phyloP scores from a whole-genome alignment of 2,797 vertebrate species.

The Notolabrus celidotus region DNA sequence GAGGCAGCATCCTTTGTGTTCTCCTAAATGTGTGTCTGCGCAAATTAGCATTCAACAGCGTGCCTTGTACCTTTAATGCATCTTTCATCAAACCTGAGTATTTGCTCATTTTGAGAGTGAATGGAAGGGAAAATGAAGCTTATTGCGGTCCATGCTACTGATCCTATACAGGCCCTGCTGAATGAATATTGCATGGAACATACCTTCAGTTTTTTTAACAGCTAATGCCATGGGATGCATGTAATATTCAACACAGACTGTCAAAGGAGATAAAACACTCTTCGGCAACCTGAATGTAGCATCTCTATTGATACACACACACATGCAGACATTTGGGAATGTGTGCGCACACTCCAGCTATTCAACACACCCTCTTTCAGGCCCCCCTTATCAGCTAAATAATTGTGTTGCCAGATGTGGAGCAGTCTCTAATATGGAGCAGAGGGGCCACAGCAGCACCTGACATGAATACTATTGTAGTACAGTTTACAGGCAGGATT shows the following conservation, averaged over 20 bases:
- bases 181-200: slow-evolving; percentile 62
- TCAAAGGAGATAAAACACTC: slow-evolving; percentile 44
- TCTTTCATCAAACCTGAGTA: slow-evolving; percentile 43
- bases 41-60: slow-evolving; percentile 39
- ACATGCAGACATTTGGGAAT: slow-evolving; percentile 6
- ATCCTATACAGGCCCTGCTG: slow-evolving; percentile 12
- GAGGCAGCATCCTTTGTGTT: neutral
- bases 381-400: slow-evolving; percentile 32
- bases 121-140: slow-evolving; percentile 33
- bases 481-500: slow-evolving; percentile 30
- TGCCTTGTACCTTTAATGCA: slow-evolving; percentile 19
- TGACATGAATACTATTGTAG: slow-evolving; percentile 29
- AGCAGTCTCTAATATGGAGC: slow-evolving; percentile 30
- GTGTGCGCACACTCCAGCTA: neutral
- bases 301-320: slow-evolving; percentile 23
- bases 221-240: slow-evolving; percentile 34
- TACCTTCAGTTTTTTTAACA: slow-evolving; percentile 54
- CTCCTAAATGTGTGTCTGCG: neutral
- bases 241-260: slow-evolving; percentile 51
- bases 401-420: slow-evolving; percentile 49
- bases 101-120: slow-evolving; percentile 29
- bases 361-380: neutral
- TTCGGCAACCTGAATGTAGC: slow-evolving; percentile 25
- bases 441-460: slow-evolving; percentile 31
- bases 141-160: slow-evolving; percentile 32